These are phyloP conservation scores for Coptotermes formosanus DNA, from an alignment of 1,140 invertebrate genomes.

Conservation along the genomic window DNA sequence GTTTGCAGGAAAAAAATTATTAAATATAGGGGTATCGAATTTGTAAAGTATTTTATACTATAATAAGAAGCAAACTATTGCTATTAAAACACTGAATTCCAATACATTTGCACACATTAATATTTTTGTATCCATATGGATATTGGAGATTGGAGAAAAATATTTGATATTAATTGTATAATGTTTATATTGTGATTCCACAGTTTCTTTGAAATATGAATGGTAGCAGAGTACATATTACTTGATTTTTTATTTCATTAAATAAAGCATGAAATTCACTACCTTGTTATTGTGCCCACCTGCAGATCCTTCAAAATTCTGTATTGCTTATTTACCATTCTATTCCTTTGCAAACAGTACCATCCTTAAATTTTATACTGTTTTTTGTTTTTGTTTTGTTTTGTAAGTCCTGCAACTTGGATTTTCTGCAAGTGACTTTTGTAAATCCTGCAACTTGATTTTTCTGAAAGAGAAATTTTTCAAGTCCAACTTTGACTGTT, in stretches of 20 bases:
- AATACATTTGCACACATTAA: background rate
- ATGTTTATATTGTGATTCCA: background rate
- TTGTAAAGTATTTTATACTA: background rate
- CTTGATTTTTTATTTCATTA: background rate
- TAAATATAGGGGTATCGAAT: background rate
- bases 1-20: background rate
- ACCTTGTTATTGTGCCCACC: too few relatives aligned
- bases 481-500: too few relatives aligned
- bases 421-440: too few relatives aligned
- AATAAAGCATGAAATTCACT: background rate
- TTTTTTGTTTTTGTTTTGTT: too few relatives aligned
- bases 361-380: too few relatives aligned
- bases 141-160: background rate
- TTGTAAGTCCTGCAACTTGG: too few relatives aligned
- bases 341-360: too few relatives aligned
- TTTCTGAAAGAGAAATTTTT: too few relatives aligned
- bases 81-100: background rate
- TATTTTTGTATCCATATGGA: constrained; percentile 5
- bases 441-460: too few relatives aligned
- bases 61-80: background rate
- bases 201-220: background rate
- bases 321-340: too few relatives aligned
- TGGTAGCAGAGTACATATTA: background rate
- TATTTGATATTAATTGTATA: background rate
- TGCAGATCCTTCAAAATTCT: too few relatives aligned